These are phyloP conservation scores for Crotophaga sulcirostris DNA, from an alignment of 2,113 vertebrate genomes.

Conservation along the genomic window DNA sequence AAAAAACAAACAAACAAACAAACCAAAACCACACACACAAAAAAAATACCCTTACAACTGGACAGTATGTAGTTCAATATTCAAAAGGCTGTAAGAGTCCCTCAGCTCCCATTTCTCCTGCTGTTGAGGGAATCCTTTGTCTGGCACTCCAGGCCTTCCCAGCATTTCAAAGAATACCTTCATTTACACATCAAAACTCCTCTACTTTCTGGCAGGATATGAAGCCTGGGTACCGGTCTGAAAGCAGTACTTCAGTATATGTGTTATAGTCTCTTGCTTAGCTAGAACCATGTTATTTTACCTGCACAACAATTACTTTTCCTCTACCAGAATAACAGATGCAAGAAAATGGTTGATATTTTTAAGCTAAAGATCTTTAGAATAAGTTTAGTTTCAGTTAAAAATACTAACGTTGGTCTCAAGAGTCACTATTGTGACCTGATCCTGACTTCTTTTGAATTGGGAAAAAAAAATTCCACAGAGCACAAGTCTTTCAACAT, in stretches of 20 bases:
- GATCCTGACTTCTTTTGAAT: neutral
- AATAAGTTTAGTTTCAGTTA: no score
- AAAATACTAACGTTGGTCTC: neutral
- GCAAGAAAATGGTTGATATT: neutral
- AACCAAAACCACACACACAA: no score
- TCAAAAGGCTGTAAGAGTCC: neutral
- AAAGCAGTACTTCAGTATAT: neutral
- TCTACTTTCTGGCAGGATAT: neutral
- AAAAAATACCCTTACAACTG: neutral
- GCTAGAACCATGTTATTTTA: neutral
- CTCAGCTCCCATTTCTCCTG: neutral
- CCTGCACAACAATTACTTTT: neutral
- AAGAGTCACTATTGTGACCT: neutral
- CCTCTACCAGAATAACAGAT: neutral
- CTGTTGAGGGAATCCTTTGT: neutral
- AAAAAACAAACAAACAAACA: neutral
- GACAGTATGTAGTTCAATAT: neutral
- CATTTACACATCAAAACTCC: slow-evolving; percentile 28
- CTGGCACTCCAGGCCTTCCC: neutral
- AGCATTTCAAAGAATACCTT: neutral
- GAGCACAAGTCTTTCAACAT: neutral
- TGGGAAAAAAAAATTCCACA: neutral
- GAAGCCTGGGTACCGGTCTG: neutral
- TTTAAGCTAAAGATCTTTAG: neutral
- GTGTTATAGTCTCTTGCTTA: neutral